phyloP scores from a whole-genome alignment of 2,113 vertebrate species.

The Platysternon megacephalum region DNA sequence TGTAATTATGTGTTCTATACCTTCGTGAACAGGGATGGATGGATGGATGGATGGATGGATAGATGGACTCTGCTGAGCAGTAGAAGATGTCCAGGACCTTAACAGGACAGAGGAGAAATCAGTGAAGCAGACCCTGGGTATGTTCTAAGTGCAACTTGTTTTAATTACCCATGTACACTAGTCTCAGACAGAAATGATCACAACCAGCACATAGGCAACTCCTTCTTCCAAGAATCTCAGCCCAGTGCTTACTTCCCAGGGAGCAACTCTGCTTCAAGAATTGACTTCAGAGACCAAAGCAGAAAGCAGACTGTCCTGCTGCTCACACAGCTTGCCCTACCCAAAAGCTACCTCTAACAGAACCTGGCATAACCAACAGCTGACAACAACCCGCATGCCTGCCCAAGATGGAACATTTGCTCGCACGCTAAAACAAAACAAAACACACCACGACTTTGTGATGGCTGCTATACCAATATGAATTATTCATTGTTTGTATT shows the following conservation, averaged over 20 bases:
- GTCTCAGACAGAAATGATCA: neutral
- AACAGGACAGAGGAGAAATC: neutral
- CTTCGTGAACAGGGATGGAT: neutral
- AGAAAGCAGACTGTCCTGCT: neutral
- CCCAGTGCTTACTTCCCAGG: neutral
- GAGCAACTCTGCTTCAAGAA: neutral
- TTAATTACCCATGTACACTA: neutral
- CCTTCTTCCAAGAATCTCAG: neutral
- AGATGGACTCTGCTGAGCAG: neutral
- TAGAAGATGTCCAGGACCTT: neutral
- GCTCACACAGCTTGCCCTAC: neutral
- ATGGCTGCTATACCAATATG: neutral
- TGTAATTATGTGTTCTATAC: neutral
- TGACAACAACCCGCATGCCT: neutral
- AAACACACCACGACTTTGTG: too few relatives aligned
- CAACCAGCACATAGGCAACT: neutral
- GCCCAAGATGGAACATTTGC: neutral
- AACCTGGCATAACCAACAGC: neutral
- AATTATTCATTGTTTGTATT: neutral
- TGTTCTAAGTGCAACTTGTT: neutral
- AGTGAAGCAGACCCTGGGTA: neutral
- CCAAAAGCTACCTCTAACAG: neutral
- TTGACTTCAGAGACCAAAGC: neutral
- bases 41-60: too few relatives aligned
- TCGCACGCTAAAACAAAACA: neutral